A percentile compares a stretch with the other conserved stretches of the same genome.
phyloP scores from a whole-genome alignment of 2,888 invertebrate genomes.

The Microdon myrmicae region DNA sequence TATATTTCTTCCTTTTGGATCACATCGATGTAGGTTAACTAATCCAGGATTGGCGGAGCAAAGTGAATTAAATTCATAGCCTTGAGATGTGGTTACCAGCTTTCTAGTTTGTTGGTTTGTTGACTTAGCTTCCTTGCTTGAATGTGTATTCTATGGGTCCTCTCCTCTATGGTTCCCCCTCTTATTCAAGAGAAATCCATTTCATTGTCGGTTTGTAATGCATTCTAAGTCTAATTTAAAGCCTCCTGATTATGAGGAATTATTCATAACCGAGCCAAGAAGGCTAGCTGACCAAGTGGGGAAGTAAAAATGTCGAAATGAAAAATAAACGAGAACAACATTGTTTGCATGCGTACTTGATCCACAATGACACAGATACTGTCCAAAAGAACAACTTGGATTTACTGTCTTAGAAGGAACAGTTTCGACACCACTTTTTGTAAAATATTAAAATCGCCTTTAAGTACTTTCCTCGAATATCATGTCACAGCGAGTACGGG shows the following conservation, averaged over 20 bases:
- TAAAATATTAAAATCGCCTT: too few species aligned
- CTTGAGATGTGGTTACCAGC: too few species aligned
- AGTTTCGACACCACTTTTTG: too few species aligned
- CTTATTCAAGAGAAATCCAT: too few species aligned
- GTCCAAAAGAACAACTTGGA: too few species aligned
- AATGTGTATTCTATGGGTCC: too few species aligned
- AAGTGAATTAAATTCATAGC: conserved; percentile 37
- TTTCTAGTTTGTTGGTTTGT: too few species aligned
- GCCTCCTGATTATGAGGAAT: conserved; percentile 26
- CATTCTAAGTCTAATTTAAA: conserved; percentile 38
- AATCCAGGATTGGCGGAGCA: conserved; percentile 33
- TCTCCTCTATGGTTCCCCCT: neutral
- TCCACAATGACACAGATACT: conserved; percentile 28
- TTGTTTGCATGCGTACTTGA: conserved; percentile 39
- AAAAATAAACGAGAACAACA: neutral
- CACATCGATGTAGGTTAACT: conserved; percentile 19
- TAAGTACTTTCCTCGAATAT: too few species aligned
- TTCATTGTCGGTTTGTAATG: conserved; percentile 20
- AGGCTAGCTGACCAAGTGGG: neutral
- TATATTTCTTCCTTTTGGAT: conserved; percentile 33
- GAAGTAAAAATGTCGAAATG: conserved; percentile 2
- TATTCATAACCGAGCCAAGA: conserved; percentile 24
- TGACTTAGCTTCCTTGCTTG: too few species aligned
- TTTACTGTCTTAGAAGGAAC: too few species aligned
- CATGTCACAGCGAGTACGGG: too few species aligned